phyloP scores from a whole-genome alignment of 2,113 vertebrate genomes.

The Orientallactaga bullata region DNA sequence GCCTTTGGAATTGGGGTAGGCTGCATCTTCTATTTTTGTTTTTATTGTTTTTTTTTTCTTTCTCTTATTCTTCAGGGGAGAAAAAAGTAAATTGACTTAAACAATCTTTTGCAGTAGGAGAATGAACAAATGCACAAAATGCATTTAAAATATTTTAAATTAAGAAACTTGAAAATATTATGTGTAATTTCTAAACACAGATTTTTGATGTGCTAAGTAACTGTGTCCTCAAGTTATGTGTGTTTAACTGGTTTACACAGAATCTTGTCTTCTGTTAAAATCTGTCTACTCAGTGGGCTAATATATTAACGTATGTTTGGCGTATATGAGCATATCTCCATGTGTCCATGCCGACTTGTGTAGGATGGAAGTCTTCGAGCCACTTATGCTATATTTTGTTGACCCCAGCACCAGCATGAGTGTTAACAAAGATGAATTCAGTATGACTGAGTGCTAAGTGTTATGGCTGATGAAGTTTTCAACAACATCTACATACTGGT shows the following conservation, averaged over 20 bases:
- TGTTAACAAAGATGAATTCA: conserved; percentile 74
- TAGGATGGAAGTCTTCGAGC: conserved; percentile 84
- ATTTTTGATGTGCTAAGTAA: conserved; percentile 82
- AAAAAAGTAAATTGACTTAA: conserved; percentile 78
- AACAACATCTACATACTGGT: conserved; percentile 82
- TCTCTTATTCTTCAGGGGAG: conserved; percentile 78
- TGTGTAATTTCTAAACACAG: conserved; percentile 84
- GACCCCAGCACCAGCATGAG: conserved; percentile 82
- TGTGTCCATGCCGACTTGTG: conserved; percentile 84
- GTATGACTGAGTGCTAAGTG: conserved; percentile 86
- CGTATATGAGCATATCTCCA: conserved; percentile 83
- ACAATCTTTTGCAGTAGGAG: conserved; percentile 88
- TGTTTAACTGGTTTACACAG: conserved; percentile 82
- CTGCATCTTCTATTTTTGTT: conserved; percentile 25
- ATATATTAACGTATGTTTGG: conserved; percentile 87
- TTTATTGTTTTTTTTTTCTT: neutral
- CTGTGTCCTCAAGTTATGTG: conserved; percentile 85
- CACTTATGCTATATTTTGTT: conserved; percentile 84
- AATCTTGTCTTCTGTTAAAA: neutral
- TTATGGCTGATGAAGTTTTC: conserved; percentile 88
- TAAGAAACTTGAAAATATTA: conserved; percentile 85
- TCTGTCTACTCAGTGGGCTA: conserved; percentile 67
- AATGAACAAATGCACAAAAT: conserved; percentile 84
- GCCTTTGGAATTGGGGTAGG: conserved; percentile 27
- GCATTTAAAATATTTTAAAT: conserved; percentile 78